Evolutionary conservation across 2,113 vertebrate genomes (phyloP).

Genomic region (Rhagologus leucostigma): DNA sequence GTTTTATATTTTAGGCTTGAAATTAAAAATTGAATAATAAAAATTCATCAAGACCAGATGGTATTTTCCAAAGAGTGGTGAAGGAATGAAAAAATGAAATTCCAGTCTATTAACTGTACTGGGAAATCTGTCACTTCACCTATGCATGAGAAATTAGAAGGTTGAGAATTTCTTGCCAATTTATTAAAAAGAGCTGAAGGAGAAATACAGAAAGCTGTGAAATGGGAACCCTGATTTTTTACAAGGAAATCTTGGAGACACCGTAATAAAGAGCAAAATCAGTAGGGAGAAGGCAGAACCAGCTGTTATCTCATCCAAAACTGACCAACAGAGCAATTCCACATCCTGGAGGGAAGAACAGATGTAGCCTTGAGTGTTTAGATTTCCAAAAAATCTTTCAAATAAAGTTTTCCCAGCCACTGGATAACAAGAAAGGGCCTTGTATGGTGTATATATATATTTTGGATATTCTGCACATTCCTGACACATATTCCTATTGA

Average conservation of each 20-base stretch:
- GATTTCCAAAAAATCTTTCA: background rate
- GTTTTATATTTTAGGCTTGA: conserved; percentile 31
- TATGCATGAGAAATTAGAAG: background rate
- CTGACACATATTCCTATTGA: background rate
- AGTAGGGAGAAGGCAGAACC: background rate
- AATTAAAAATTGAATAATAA: conserved; percentile 49
- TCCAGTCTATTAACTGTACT: background rate
- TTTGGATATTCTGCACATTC: background rate
- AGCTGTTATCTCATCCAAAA: background rate
- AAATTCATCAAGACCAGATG: conserved; percentile 42
- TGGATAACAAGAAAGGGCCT: background rate
- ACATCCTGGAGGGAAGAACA: background rate
- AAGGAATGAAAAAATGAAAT: conserved; percentile 5
- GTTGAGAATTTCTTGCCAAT: background rate
- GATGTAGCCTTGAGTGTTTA: background rate
- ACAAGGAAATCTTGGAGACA: background rate
- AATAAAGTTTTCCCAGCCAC: background rate
- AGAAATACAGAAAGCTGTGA: background rate
- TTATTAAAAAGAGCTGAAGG: background rate
- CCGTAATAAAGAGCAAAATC: background rate
- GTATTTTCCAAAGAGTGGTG: background rate
- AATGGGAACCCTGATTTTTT: background rate
- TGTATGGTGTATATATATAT: background rate
- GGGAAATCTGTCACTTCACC: background rate
- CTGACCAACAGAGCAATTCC: background rate